Evolutionary conservation across 2,797 vertebrate genomes (phyloP), one percentile per base, ranked within the genome.

Genomic region (Pitangus sulphuratus): DNA sequence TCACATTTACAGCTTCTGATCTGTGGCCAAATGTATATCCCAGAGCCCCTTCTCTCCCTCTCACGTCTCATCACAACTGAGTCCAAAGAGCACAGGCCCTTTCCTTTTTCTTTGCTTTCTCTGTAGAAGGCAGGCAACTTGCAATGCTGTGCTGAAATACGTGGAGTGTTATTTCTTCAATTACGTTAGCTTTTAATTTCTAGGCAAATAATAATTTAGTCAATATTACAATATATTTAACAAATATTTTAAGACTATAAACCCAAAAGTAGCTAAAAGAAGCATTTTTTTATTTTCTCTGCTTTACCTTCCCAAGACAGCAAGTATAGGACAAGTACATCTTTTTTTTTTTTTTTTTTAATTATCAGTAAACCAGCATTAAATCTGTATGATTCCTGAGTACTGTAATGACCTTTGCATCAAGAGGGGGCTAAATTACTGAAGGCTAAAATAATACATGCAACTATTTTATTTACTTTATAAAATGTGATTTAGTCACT

Each of bases 121-220:
- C 33, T 50, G 6, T 44, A 40, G 35, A 80, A 93, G 4, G 7
- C 22, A 84, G 17, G 60, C 1, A 3, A 61, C 15, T 90, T 51
- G 15, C n/a, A 64, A 15, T 61, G 26, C 26, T 89, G 26, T 57
- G 20, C 28, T 42, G 24, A 68, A 70, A 58, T 45, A 64, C 1
- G 0, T 8, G 6, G 20, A 50, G 6, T 6, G 19, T 30, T 56
- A 50, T 58, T 39, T 6, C 0, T 47, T 50, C 4, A 26, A 42
- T 51, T 79, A 48, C 16, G 57, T 85, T 58, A 40, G 15, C 2
- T 53, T 66, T 78, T 31, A 35, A 62, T 84, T 88, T 62, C 70
- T n/a, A 64, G 31, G 31, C 17, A 64, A 54, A 66, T 30, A 0
- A 70, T 31, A 0, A 31, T 65, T 87, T 42, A 37, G 14, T 42